Conservation (phyloP, 2,113 vertebrate species). For the Mastomys natalensis region DNA sequence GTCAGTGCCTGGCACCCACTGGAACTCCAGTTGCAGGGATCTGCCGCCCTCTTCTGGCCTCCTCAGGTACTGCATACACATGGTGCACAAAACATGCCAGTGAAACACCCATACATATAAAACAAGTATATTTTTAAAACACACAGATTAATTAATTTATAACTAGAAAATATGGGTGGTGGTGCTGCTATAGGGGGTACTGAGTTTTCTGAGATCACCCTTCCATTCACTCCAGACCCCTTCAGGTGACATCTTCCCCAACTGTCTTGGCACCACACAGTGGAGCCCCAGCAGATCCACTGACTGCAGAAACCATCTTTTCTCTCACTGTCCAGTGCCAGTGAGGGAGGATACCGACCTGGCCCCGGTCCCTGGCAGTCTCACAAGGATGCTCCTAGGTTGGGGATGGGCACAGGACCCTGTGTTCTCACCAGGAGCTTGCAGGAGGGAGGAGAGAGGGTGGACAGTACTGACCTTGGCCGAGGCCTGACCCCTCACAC, state of each 20-base stretch:
- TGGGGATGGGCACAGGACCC: neutral
- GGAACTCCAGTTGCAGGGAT: neutral
- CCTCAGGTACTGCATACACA: neutral
- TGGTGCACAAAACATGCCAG: neutral
- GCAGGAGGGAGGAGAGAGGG: neutral
- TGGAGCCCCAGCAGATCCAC: neutral
- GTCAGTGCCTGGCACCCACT: neutral
- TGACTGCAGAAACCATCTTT: neutral
- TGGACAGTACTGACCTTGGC: constrained; percentile 55
- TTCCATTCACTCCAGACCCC: neutral
- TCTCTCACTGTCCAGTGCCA: neutral
- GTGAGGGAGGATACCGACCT: neutral
- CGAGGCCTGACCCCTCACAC: constrained; percentile 35
- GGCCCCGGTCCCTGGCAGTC: constrained; percentile 25
- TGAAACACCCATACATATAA: neutral
- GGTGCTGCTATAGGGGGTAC: neutral
- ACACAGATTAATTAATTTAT: neutral
- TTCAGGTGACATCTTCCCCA: neutral
- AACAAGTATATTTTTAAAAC: neutral
- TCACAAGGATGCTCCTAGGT: neutral
- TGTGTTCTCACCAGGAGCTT: neutral
- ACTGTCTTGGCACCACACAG: no score
- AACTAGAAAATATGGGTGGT: neutral
- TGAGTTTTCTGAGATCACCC: neutral
- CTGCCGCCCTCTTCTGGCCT: neutral